phyloP scores from a whole-genome alignment of 1,140 invertebrate species.

The Agrilus planipennis region DNA sequence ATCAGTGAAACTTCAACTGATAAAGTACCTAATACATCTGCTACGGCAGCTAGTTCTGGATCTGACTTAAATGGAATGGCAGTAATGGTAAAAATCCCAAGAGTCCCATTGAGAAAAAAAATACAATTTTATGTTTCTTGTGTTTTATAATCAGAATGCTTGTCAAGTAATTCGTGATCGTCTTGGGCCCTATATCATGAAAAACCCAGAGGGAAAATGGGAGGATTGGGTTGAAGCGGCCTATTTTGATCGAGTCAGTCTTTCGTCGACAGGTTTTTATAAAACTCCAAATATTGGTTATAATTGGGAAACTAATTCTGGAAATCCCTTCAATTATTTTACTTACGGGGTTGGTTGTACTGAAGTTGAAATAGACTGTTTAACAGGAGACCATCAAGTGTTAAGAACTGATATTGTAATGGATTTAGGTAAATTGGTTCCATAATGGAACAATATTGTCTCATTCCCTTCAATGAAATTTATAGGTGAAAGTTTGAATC shows the following conservation, averaged over 20 bases:
- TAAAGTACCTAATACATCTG: constrained; percentile 88
- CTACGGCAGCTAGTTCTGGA: constrained; percentile 82
- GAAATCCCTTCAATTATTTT: constrained; percentile 67
- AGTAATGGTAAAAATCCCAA: constrained; percentile 67
- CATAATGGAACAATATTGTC: not conserved
- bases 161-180: constrained; percentile 67
- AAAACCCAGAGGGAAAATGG: constrained; percentile 73
- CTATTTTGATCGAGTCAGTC: constrained; percentile 65
- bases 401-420: constrained; percentile 86
- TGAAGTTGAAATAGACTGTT: constrained; percentile 78
- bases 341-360: constrained; percentile 67
- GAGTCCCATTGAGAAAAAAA: constrained; percentile 17
- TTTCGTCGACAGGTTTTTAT: constrained; percentile 82
- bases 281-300: constrained; percentile 69
- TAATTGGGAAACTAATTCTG: constrained; percentile 56
- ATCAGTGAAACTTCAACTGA: constrained; percentile 83
- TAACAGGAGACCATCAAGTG: constrained; percentile 81
- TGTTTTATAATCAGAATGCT: constrained; percentile 48
- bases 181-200: constrained; percentile 62
- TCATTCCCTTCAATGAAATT: too few relatives aligned
- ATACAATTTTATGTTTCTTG: not conserved
- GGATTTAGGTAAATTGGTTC: constrained; percentile 55
- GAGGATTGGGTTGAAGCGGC: constrained; percentile 73
- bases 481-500: constrained; percentile 76
- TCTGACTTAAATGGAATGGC: constrained; percentile 96